Evolutionary conservation across 1,140 invertebrate genomes (phyloP), one percentile per base, ranked within the genome.

Genomic region (Dreissena rostriformis): DNA sequence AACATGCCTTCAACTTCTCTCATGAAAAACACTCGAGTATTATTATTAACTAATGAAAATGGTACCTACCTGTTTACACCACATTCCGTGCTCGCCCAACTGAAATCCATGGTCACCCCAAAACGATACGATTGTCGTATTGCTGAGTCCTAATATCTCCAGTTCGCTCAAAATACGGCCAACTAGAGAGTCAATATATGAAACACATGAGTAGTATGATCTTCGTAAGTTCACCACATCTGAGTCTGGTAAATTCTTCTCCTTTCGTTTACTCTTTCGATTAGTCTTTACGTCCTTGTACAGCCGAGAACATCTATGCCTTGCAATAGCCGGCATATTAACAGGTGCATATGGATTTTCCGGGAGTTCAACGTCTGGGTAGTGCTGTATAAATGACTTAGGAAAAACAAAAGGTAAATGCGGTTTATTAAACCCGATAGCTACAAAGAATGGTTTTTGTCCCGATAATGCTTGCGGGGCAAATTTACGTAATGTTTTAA

Each of bases 91-190:
- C 94, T 98, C 97, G 29, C 97, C 97, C 68, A 97, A 91, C 28
- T 97, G 97, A 96, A 97, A 97, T 96, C 96, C 97, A 94, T 98
- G 97, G 93, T 98, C 97, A 66, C 96, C 96, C 52, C 96, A 95
- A 29, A 98, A 92, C 72, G 96, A 93, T 29, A 98, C 93, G n/a
- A 97, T 95, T n/a, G 97, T 98, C 86, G 96, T 95, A 19, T 95
- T 92, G 70, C 93, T 87, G 86, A 95, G 76, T n/a, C 91, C 91
- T n/a, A 88, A 88, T 17, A 71, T 68, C 24, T 95, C 92, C 24
- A 97, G 88, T 71, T 95, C 90, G 10, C 93, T 87, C n/a, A 98
- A 84, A 65, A 98, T 90, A 82, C 95, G 90, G 51, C 97, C 97
- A 87, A 98, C 94, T 22, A 97, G 93, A 90, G 96, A 94, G 91